phyloP scores from a whole-genome alignment of 1,140 invertebrate species.

The Pseudachorutes palmiensis region DNA sequence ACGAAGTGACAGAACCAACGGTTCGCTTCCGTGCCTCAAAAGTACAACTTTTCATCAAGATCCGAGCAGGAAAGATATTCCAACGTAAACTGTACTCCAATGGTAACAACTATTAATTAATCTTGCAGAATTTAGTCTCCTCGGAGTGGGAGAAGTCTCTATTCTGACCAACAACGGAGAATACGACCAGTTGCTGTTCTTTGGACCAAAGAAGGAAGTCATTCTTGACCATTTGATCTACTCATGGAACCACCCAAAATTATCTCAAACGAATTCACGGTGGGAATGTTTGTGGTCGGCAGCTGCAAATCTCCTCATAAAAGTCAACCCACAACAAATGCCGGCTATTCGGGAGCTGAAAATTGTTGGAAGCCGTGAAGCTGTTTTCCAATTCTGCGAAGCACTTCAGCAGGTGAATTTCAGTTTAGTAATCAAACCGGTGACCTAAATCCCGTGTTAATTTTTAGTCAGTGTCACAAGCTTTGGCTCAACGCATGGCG shows the following conservation, averaged over 20 bases:
- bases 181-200: neutral
- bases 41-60: neutral
- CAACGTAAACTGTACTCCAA: no score
- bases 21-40: neutral
- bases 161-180: neutral
- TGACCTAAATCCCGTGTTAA: neutral
- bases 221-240: constrained; percentile 2
- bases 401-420: neutral
- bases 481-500: neutral
- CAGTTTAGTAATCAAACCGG: neutral
- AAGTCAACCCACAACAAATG: neutral
- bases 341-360: neutral
- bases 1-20: neutral
- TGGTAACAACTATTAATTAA: neutral
- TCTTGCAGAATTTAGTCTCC: neutral
- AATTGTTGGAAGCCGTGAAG: neutral
- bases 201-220: neutral
- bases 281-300: neutral
- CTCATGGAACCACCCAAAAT: neutral
- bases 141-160: neutral
- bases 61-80: neutral
- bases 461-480: neutral
- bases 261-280: neutral
- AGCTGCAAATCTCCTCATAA: neutral
- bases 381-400: neutral